Conservation (phyloP, 1,140 invertebrate genomes). For the Rhagoletis pomonella region DNA sequence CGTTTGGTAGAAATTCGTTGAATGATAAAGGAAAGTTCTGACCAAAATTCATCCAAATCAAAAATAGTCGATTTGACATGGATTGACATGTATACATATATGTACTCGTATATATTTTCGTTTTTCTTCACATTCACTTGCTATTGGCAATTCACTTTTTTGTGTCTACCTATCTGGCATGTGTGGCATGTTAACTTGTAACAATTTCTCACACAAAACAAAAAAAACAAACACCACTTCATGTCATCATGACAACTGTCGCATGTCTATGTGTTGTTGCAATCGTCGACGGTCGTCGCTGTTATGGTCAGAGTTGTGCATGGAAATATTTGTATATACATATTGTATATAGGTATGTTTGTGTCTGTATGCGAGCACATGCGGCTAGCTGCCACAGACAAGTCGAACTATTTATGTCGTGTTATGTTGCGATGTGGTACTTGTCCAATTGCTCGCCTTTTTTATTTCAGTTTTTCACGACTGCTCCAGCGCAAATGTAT, state of each 20-base stretch:
- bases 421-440: neutral
- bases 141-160: neutral
- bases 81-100: too few species aligned
- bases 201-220: neutral
- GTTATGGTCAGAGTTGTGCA: neutral
- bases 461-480: neutral
- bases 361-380: neutral
- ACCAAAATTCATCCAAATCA: too few species aligned
- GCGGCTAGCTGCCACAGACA: neutral
- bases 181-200: slow-evolving; percentile 5
- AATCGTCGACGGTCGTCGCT: neutral
- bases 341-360: neutral
- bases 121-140: neutral
- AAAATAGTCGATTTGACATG: too few species aligned
- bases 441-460: neutral
- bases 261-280: slow-evolving; percentile 19
- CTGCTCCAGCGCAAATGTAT: neutral
- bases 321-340: neutral
- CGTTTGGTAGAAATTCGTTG: too few species aligned
- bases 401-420: slow-evolving; percentile 27
- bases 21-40: too few species aligned
- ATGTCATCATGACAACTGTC: slow-evolving; percentile 30
- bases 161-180: neutral
- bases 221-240: neutral
- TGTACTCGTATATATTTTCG: too few species aligned